Evolutionary conservation across 2,113 vertebrate genomes (phyloP).

Genomic region (Rhagologus leucostigma): DNA sequence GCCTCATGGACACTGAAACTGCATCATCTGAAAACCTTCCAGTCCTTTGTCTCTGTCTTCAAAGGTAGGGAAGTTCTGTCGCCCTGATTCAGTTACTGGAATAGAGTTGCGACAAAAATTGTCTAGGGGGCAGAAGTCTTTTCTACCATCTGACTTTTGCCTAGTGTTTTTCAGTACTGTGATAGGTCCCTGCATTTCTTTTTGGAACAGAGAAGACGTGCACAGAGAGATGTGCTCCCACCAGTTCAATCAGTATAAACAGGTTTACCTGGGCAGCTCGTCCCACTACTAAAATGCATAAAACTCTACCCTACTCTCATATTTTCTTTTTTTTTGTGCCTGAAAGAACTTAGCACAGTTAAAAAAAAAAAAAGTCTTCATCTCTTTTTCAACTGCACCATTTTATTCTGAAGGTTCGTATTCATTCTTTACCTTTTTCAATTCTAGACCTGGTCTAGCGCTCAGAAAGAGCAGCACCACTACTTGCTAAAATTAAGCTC

Average conservation of each 20-base stretch:
- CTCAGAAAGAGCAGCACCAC: background rate
- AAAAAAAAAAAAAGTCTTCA: background rate
- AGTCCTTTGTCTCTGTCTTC: background rate
- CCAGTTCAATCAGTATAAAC: background rate
- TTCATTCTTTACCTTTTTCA: background rate
- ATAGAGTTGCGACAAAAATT: background rate
- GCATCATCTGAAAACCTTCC: background rate
- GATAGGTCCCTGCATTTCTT: background rate
- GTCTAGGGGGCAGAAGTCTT: background rate
- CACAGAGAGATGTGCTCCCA: background rate
- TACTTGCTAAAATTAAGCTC: background rate
- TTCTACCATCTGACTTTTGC: background rate
- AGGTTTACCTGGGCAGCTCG: background rate
- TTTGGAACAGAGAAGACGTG: background rate
- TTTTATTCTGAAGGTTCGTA: background rate
- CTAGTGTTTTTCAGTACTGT: background rate
- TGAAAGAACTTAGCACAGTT: background rate
- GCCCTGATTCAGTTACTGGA: no score
- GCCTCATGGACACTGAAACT: background rate
- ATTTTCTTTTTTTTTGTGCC: background rate
- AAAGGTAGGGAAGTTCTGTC: no score
- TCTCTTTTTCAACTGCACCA: background rate
- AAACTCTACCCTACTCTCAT: background rate
- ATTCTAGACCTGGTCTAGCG: background rate
- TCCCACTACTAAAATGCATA: background rate